Evolutionary conservation across 2,797 vertebrate genomes (phyloP), one percentile per base, ranked within the genome.

Genomic region (Sebastes ruberrimus): DNA sequence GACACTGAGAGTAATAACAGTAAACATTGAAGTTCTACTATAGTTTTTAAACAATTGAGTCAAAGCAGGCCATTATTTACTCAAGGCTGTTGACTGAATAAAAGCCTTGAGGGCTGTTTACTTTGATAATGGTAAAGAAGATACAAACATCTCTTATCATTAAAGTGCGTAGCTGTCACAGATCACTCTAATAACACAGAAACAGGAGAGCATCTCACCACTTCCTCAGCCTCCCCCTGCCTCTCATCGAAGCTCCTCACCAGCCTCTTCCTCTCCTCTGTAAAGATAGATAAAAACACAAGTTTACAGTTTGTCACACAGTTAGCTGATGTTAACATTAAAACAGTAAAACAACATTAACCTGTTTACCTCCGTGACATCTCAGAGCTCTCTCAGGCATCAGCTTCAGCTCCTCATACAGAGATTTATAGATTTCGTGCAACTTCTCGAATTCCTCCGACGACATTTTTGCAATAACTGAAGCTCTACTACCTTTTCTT

Each of bases 201-300:
- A 5, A 18, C 35, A 69, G 20, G 2, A 22, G 11, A 59, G 35
- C 27, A 9, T 9, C 93, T 96, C 91, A 99, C 98, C 93, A 98
- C 95, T 96, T 99, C 98, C 71, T 97, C 97, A 80, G 97, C 97
- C 89, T 99, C 98, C 35, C 96, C 97, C 5, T 96, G 95, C 35
- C 97, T 97, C 92, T 98, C 97, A 89, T 99, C 98, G 38, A 99
- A 99, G 70, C 93, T 95, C 89, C 97, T 94, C 79, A 97, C 86
- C 79, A 98, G 69, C 82, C 96, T 97, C 94, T 98, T 99, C 94
- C 96, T 98, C 90, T 99, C 98, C 88, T 99, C 98, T 99, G 90
- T 18, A 16, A 46, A 46, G 42, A 0, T 8, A 59, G n/a, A 53
- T 22, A 22, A 22, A 53, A 57, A 81, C n/a, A 85, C 7, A 7